Conservation (phyloP, 2,113 vertebrate species). For the Chlorodrepanis virens region DNA sequence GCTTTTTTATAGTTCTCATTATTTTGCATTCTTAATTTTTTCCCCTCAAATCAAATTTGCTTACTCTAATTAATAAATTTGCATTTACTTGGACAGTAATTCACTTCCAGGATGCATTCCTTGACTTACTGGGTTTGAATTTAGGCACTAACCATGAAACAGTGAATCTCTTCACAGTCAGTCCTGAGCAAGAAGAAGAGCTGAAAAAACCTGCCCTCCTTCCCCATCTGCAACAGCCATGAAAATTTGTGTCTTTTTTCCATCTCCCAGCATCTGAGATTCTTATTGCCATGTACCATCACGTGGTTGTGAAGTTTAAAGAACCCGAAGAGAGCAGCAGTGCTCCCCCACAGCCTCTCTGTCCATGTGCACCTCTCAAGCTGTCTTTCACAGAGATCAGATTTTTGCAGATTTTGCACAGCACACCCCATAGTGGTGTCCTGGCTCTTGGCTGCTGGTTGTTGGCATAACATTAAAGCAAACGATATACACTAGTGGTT, state of each 20-base stretch:
- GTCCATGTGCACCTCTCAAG: neutral
- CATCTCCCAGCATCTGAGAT: neutral
- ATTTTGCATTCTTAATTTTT: neutral
- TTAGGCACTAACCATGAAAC: neutral
- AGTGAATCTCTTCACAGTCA: neutral
- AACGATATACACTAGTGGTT: neutral
- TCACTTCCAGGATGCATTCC: neutral
- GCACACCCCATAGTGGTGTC: too few species aligned
- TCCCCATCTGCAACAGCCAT: neutral
- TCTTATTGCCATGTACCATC: neutral
- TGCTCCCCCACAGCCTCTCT: neutral
- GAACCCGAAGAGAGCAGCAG: neutral
- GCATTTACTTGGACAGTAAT: neutral
- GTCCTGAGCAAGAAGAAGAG: neutral
- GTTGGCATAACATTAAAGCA: neutral
- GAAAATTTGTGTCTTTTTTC: neutral
- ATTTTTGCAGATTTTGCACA: neutral
- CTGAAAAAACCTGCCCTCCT: neutral
- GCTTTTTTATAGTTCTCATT: neutral
- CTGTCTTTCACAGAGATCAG: neutral
- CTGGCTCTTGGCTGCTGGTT: neutral
- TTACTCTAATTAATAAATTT: neutral
- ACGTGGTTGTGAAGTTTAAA: neutral
- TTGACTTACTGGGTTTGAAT: neutral
- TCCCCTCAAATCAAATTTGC: neutral